Evolutionary conservation across 1,140 invertebrate species (phyloP).

Genomic region (Magallana gigas): DNA sequence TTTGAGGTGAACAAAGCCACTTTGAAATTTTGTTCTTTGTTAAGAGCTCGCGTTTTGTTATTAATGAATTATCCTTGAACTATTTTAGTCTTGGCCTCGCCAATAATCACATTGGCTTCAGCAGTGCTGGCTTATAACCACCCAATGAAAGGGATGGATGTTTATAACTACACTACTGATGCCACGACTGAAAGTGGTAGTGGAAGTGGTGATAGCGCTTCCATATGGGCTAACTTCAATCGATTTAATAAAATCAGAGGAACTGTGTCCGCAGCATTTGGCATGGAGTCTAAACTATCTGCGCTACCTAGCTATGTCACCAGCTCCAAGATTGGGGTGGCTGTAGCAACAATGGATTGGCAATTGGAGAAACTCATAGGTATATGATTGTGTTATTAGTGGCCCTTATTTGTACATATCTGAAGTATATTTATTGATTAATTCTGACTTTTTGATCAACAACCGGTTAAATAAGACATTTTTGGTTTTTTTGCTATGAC

Average conservation of each 20-base stretch:
- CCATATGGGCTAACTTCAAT: slow-evolving; percentile 9
- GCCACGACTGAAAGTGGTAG: slow-evolving; percentile 6
- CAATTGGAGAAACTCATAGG: not conserved
- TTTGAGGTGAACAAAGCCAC: too few relatives aligned
- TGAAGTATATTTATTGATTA: not conserved
- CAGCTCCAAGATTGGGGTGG: not conserved
- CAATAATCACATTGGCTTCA: not conserved
- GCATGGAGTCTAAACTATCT: not conserved
- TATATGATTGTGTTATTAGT: not conserved
- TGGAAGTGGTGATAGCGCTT: not conserved
- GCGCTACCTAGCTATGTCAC: not conserved
- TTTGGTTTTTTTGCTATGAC: too few relatives aligned
- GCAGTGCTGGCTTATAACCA: slow-evolving; percentile 5
- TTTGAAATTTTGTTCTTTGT: too few relatives aligned
- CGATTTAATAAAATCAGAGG: slow-evolving; percentile 12
- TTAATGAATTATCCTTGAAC: too few relatives aligned
- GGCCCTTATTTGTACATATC: not conserved
- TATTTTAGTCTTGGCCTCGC: not conserved
- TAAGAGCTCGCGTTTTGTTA: too few relatives aligned
- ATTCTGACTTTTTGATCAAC: too few relatives aligned
- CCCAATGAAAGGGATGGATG: not conserved
- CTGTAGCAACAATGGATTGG: slow-evolving; percentile 9
- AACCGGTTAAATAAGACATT: too few relatives aligned
- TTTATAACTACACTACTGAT: slow-evolving; percentile 13
- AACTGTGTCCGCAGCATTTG: not conserved